Conservation (phyloP, 2,888 invertebrate genomes). For the Stramonita haemastoma region DNA sequence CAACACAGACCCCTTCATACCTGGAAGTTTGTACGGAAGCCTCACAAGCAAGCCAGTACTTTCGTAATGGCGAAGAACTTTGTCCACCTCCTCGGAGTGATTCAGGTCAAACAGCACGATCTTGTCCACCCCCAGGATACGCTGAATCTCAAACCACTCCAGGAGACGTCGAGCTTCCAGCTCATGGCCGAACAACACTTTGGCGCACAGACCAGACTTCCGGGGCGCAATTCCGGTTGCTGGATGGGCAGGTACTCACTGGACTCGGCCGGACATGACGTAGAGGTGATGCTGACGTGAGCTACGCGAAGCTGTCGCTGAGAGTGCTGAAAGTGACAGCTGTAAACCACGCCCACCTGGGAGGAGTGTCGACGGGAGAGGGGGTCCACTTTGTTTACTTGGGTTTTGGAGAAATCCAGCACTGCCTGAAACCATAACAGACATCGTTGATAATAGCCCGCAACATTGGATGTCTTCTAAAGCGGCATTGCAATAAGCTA, state of each 20-base stretch:
- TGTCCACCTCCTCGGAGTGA: neutral
- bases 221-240: neutral
- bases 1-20: neutral
- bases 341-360: neutral
- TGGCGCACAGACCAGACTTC: constrained; percentile 7
- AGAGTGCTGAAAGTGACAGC: neutral
- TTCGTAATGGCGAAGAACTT: constrained; percentile 36
- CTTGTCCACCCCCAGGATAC: constrained; percentile 41
- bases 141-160: constrained; percentile 46
- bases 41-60: constrained; percentile 21
- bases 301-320: neutral
- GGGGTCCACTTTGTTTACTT: neutral
- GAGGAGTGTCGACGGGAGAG: neutral
- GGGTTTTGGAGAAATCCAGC: neutral
- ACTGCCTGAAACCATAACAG: neutral
- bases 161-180: constrained; percentile 28
- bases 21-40: constrained; percentile 36
- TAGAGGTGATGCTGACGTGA: neutral
- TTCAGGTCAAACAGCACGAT: constrained; percentile 31
- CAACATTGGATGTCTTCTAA: too few species aligned
- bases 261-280: neutral
- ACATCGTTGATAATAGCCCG: too few species aligned
- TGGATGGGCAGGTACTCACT: neutral
- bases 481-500: too few species aligned
- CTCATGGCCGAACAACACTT: constrained; percentile 33